Percentiles rank a stretch among this genome's conserved stretches.
Evolutionary conservation across 1,140 invertebrate genomes (phyloP).

Genomic region (Wasmannia auropunctata): DNA sequence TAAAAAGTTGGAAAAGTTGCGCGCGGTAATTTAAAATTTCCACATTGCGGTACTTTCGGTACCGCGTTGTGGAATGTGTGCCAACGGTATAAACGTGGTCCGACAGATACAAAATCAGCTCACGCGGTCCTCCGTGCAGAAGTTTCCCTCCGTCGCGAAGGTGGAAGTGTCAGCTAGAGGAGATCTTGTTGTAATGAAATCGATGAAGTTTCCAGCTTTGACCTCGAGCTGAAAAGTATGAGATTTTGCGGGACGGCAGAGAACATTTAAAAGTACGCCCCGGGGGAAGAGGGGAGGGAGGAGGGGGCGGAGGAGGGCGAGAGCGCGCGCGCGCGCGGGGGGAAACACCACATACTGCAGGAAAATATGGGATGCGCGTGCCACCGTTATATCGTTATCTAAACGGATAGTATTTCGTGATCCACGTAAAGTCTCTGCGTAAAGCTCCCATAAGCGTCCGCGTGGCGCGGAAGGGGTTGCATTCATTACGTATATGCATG

Average conservation of each 20-base stretch:
- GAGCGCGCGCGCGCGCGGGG: too few relatives aligned
- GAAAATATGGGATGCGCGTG: neutral
- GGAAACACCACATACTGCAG: neutral
- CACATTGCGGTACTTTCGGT: too few relatives aligned
- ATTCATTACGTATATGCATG: neutral
- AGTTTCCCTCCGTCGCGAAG: neutral
- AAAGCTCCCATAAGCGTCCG: neutral
- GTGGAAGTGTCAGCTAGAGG: neutral
- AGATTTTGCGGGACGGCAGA: neutral
- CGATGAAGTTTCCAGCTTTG: neutral
- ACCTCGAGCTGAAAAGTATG: neutral
- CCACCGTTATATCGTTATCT: neutral
- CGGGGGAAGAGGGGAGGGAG: too few relatives aligned
- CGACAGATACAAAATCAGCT: neutral
- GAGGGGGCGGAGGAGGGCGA: too few relatives aligned
- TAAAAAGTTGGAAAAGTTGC: neutral
- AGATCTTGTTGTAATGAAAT: constrained; percentile 1
- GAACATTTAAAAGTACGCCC: neutral
- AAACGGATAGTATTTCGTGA: neutral
- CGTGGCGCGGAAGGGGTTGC: neutral
- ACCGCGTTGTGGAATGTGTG: neutral
- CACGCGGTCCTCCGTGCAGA: neutral
- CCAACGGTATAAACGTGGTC: too few relatives aligned
- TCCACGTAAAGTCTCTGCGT: neutral
- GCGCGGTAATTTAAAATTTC: neutral